Evolutionary conservation across 2,888 invertebrate genomes (phyloP).

Genomic region (Sinhomidia bicolor): DNA sequence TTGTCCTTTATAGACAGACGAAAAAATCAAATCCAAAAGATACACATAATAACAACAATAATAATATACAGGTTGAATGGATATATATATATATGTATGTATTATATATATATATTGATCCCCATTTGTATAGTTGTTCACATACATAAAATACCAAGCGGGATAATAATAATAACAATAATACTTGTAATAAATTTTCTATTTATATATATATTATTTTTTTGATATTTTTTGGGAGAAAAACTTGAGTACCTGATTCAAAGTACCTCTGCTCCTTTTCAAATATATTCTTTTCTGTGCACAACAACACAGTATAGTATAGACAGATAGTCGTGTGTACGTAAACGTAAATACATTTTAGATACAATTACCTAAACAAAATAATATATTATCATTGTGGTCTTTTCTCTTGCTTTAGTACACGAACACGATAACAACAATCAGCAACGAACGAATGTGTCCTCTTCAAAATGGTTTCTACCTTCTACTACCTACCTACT

Average conservation of each 20-base stretch:
- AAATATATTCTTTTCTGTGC: not conserved
- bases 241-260: conserved; percentile 6
- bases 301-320: no score
- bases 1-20: not conserved
- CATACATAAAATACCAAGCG: conserved; percentile 25
- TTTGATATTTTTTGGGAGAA: not conserved
- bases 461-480: not conserved
- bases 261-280: not conserved
- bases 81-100: not conserved
- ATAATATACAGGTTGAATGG: not conserved
- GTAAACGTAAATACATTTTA: not conserved
- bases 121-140: not conserved
- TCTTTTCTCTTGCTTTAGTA: no score
- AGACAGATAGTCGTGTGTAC: not conserved
- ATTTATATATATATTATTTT: not conserved
- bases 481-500: no score
- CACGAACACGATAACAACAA: not conserved
- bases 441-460: no score
- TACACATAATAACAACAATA: no score
- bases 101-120: no score
- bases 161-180: not conserved
- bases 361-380: not conserved
- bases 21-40: not conserved
- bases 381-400: not conserved
- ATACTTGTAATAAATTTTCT: no score